Evolutionary conservation across 2,888 invertebrate genomes (phyloP).

Genomic region (Syritta pipiens): DNA sequence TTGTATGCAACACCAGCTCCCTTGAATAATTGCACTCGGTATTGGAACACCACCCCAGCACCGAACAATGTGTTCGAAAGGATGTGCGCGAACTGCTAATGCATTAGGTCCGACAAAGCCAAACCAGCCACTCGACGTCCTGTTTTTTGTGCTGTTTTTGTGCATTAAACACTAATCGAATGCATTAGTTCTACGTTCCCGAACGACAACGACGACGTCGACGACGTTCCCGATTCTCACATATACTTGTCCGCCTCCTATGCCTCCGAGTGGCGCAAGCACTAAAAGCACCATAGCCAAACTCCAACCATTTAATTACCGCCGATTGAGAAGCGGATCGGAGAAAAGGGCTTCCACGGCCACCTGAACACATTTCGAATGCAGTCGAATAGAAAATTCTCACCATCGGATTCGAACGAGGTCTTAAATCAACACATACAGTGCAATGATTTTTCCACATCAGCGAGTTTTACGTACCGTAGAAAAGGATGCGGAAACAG

Average conservation of each 20-base stretch:
- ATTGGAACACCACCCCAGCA: background rate
- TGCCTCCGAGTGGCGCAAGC: constrained; percentile 18
- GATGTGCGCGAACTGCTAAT: constrained; percentile 26
- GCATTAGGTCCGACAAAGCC: constrained; percentile 1
- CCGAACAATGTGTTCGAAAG: constrained; percentile 4
- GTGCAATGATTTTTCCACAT: constrained; percentile 58
- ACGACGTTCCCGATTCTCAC: too few relatives aligned
- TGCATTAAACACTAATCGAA: constrained; percentile 63
- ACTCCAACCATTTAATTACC: constrained; percentile 67
- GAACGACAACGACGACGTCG: too few relatives aligned
- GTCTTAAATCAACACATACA: constrained; percentile 64
- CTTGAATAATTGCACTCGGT: constrained; percentile 31
- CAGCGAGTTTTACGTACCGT: constrained; percentile 32
- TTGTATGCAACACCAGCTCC: constrained; percentile 13
- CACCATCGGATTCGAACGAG: constrained; percentile 53
- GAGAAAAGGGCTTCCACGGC: constrained; percentile 21
- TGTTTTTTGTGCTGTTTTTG: constrained; percentile 22
- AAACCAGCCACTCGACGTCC: background rate
- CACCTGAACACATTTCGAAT: constrained; percentile 61
- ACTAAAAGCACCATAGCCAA: constrained; percentile 46
- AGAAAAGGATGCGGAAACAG: constrained; percentile 33
- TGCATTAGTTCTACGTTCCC: constrained; percentile 53
- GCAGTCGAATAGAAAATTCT: constrained; percentile 64
- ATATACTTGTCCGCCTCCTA: too few relatives aligned
- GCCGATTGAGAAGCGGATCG: constrained; percentile 37